Conservation (phyloP, 1,140 invertebrate species). For the Agrilus planipennis region DNA sequence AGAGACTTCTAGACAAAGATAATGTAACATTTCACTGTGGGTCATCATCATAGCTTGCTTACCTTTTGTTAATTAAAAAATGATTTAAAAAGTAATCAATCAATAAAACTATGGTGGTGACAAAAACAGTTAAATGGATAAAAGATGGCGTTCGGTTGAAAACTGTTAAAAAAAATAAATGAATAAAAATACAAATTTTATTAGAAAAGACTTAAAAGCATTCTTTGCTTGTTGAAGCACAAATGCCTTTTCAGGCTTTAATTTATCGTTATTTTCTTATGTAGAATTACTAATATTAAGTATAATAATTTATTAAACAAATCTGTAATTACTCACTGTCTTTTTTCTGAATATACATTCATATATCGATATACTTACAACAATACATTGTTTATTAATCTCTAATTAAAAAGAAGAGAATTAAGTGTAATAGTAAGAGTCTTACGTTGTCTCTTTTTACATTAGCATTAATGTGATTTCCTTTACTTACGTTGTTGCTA, state of each 20-base stretch:
- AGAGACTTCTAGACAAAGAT: too few species aligned
- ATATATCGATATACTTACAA: background rate
- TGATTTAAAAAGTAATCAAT: too few species aligned
- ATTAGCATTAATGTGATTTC: slow-evolving; percentile 40
- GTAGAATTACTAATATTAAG: slow-evolving; percentile 36
- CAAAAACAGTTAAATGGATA: too few species aligned
- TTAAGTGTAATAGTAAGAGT: too few species aligned
- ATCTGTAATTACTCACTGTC: slow-evolving; percentile 40
- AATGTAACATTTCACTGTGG: too few species aligned
- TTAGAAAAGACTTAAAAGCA: slow-evolving; percentile 43
- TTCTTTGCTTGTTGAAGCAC: slow-evolving; percentile 38
- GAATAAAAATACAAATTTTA: too few species aligned
- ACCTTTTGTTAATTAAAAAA: too few species aligned
- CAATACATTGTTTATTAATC: background rate
- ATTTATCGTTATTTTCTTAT: slow-evolving; percentile 18
- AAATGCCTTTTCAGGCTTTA: slow-evolving; percentile 16
- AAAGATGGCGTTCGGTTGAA: too few species aligned
- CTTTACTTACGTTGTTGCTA: slow-evolving; percentile 39
- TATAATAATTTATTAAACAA: slow-evolving; percentile 42
- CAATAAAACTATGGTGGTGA: too few species aligned
- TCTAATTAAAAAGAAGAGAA: too few species aligned
- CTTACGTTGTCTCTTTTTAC: slow-evolving; percentile 41
- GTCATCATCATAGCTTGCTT: too few species aligned
- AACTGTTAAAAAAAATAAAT: too few species aligned
- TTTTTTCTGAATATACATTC: slow-evolving; percentile 34